Evolutionary conservation across 1,140 invertebrate genomes (phyloP).

Genomic region (Oreohelix idahoensis): DNA sequence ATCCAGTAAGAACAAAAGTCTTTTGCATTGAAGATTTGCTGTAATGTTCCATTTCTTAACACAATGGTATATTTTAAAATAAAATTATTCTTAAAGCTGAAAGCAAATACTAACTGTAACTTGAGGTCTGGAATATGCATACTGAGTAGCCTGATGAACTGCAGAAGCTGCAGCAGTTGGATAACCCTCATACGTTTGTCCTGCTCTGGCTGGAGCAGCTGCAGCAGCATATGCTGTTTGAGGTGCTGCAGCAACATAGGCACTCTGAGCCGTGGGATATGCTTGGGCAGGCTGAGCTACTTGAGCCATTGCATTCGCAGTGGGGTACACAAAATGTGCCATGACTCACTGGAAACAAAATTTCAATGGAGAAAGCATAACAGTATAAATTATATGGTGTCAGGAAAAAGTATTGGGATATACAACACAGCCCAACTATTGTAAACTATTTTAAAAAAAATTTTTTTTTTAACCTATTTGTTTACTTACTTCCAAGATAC

Average conservation of each 20-base stretch:
- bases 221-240: conserved; percentile 67
- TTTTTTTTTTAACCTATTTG: too few species aligned
- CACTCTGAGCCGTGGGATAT: conserved; percentile 85
- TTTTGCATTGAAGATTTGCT: too few species aligned
- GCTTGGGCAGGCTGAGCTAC: conserved; percentile 56
- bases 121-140: conserved; percentile 69
- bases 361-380: too few species aligned
- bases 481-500: too few species aligned
- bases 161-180: conserved; percentile 61
- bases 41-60: too few species aligned
- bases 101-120: conserved; percentile 61
- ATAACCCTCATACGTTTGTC: conserved; percentile 68
- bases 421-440: too few species aligned
- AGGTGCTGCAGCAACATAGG: conserved; percentile 80
- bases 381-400: too few species aligned
- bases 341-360: conserved; percentile 42
- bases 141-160: conserved; percentile 66
- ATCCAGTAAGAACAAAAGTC: too few species aligned
- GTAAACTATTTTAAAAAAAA: too few species aligned
- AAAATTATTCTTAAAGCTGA: neutral
- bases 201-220: conserved; percentile 64
- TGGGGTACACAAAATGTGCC: conserved; percentile 69
- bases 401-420: too few species aligned
- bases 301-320: conserved; percentile 64
- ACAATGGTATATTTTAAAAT: too few species aligned